Evolutionary conservation across 2,113 vertebrate genomes (phyloP).

Genomic region (Melospiza melodia): DNA sequence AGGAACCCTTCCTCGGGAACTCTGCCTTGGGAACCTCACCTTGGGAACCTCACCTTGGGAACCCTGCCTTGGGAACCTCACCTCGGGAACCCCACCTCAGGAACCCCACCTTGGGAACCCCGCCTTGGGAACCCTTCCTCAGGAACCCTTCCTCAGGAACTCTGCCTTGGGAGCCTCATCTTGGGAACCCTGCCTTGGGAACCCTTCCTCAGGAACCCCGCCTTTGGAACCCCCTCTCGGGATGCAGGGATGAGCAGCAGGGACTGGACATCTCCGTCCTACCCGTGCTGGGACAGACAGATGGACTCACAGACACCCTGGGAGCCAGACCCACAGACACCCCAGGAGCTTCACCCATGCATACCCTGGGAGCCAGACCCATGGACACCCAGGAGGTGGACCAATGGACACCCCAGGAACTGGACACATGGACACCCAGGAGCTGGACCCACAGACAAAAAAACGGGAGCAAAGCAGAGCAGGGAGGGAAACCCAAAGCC

Average conservation of each 20-base stretch:
- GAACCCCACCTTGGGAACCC: too few species aligned
- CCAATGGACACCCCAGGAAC: accelerated
- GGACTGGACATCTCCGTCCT: accelerated
- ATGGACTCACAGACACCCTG: not conserved
- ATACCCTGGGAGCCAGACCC: too few species aligned
- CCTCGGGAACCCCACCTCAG: too few species aligned
- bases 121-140: too few species aligned
- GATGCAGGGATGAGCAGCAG: accelerated
- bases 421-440: accelerated
- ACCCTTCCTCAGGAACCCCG: too few species aligned
- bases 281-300: not conserved
- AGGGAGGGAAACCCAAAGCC: not conserved
- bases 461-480: not conserved
- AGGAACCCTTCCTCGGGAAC: not conserved
- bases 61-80: too few species aligned
- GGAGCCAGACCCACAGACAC: not conserved
- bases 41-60: too few species aligned
- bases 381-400: not conserved
- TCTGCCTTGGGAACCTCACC: too few species aligned
- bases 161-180: accelerated
- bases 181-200: accelerated
- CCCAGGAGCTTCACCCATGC: not conserved
- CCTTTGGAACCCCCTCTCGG: not conserved
- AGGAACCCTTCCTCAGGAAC: too few species aligned
- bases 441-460: not conserved